These are phyloP conservation scores for Lasioglossum vierecki DNA, from an alignment of 2,888 invertebrate species.

Conservation along the genomic window DNA sequence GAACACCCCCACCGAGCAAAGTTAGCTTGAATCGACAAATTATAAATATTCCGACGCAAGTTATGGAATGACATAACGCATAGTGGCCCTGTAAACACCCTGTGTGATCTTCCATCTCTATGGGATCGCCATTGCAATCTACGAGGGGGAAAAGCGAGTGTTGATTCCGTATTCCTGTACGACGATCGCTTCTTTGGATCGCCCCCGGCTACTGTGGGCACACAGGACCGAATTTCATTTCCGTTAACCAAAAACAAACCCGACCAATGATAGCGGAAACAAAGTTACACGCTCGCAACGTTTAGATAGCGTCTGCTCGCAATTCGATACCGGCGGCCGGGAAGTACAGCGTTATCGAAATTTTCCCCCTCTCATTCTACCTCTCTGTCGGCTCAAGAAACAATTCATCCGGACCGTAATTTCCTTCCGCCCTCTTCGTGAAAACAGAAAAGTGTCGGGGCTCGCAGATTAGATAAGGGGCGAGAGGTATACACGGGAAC, in stretches of 20 bases:
- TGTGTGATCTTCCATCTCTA: neutral
- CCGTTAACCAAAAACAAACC: slow-evolving; percentile 1
- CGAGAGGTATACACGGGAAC: neutral
- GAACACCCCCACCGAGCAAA: neutral
- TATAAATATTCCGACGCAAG: neutral
- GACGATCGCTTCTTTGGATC: neutral
- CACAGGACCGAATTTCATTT: neutral
- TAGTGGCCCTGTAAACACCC: neutral
- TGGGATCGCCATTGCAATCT: neutral
- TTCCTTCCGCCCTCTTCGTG: neutral
- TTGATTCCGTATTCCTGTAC: neutral
- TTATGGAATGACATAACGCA: neutral
- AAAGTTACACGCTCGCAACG: slow-evolving; percentile 7
- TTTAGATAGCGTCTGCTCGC: neutral
- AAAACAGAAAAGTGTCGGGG: neutral
- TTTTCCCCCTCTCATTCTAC: neutral
- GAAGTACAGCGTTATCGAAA: neutral
- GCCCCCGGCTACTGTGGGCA: neutral
- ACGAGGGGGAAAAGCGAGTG: neutral
- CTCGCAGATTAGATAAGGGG: neutral
- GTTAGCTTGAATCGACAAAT: neutral
- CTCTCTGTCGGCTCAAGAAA: neutral
- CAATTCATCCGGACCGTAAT: slow-evolving; percentile 5
- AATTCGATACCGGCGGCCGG: neutral
- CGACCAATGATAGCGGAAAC: slow-evolving; percentile 2